Base-by-base conservation (phyloP, 2,113 vertebrate genomes). In the Heteronetta atricapilla region DNA sequence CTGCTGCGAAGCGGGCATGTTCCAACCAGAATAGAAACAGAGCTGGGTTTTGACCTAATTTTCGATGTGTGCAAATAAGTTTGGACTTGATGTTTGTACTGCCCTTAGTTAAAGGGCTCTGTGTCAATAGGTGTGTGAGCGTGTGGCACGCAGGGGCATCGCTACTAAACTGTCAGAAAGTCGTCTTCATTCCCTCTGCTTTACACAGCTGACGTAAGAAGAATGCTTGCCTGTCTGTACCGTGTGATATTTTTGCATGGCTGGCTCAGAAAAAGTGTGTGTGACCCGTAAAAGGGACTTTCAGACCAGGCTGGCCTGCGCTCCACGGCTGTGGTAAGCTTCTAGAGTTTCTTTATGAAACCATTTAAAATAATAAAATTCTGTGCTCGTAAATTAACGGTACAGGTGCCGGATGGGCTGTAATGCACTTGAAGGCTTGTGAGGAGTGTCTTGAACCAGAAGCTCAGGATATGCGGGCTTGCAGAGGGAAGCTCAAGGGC, bases 21-120 rank as follows among this genome's bases (percentile, higher is more conserved):
- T 93, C 73, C 81, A 96, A 93, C 95, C 80, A 74, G 86, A 94
- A 68, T 84, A 52, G 88, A 92, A 95, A 8, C 75, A 21, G 86
- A 83, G 60, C 20, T 92, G 52, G 34, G 52, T 67, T 95, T 86
- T 90, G 91, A 94, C 93, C 86, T 97, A 68, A 89, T 94, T 92
- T 94, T 86, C 42, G 64, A 2, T 29, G 25, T 2, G 2, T 72
- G 38, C 69, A 38, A 13, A 14, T 82, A 84, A 72, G 73, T 75
- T 93, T 46, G 38, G 42, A 70, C 42, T 78, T 6, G 1, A 52
- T 36, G 33, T 72, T 88, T 78, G 33, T 60, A 7, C 34, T 82
- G 42, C 2, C 3, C 0, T 70, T 73, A 50, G 23, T 55, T 72
- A 72, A 38, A 68, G 29, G 42, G 34, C 56, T 84, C 72, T 82